Evolutionary conservation across 1,140 invertebrate species (phyloP).

Genomic region (Steinernema khuongi): DNA sequence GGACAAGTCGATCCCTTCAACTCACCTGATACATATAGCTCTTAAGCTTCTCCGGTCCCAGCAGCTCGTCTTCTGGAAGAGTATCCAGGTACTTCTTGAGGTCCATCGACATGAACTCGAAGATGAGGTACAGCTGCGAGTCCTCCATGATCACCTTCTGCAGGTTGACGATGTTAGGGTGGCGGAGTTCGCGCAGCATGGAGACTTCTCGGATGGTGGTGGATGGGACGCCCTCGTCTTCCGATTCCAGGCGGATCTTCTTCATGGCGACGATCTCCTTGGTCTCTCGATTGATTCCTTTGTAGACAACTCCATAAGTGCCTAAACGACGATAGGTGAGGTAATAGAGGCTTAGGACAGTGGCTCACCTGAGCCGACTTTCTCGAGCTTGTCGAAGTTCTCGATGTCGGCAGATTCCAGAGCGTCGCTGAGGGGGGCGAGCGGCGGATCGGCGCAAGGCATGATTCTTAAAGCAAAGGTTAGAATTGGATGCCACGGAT

Average conservation of each 20-base stretch:
- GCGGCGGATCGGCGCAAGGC: too few species aligned
- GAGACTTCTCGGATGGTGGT: slow-evolving; percentile 91
- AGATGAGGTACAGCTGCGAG: slow-evolving; percentile 84
- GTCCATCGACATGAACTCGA: slow-evolving; percentile 96
- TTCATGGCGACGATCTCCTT: slow-evolving; percentile 86
- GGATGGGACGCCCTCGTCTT: slow-evolving; percentile 85
- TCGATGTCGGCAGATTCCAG: too few species aligned
- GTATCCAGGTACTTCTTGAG: slow-evolving; percentile 93
- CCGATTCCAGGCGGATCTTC: slow-evolving; percentile 83
- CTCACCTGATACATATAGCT: slow-evolving; percentile 77
- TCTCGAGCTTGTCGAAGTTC: too few species aligned
- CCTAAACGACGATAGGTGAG: too few species aligned
- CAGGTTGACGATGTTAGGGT: slow-evolving; percentile 83
- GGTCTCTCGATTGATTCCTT: slow-evolving; percentile 78
- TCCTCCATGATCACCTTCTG: slow-evolving; percentile 83
- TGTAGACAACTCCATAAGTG: slow-evolving; percentile 88
- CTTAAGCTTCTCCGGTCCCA: slow-evolving; percentile 70
- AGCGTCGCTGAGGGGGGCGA: too few species aligned
- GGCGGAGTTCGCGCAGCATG: slow-evolving; percentile 79
- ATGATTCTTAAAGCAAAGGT: too few species aligned
- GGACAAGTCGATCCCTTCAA: slow-evolving; percentile 75
- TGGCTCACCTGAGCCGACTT: too few species aligned
- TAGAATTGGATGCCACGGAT: too few species aligned
- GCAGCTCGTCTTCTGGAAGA: slow-evolving; percentile 67
- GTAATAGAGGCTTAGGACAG: too few species aligned